Conservation (phyloP, 2,113 vertebrate genomes). For the Chionodraco myersi region DNA sequence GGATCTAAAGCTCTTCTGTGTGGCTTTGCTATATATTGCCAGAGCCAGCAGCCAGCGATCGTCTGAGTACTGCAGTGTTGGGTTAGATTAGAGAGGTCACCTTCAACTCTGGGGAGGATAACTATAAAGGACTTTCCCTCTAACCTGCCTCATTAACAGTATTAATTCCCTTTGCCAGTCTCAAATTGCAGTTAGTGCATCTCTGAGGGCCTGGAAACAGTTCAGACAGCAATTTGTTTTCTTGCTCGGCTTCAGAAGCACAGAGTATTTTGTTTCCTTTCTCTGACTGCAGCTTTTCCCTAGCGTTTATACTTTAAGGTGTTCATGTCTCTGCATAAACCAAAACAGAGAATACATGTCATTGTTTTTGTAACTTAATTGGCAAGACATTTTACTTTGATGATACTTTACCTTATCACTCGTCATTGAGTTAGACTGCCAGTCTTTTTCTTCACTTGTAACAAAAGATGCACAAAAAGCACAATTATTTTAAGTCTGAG, state of each 20-base stretch:
- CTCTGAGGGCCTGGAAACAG: constrained; percentile 9
- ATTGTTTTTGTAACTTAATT: not conserved
- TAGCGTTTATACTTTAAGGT: not conserved
- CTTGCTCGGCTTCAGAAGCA: constrained; percentile 16
- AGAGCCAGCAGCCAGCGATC: constrained; percentile 10
- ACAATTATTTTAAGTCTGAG: too few relatives aligned
- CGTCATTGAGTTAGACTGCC: not conserved
- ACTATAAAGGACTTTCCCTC: constrained; percentile 32
- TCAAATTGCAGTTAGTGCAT: constrained; percentile 18
- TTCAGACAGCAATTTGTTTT: constrained; percentile 44
- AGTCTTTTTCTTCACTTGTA: not conserved
- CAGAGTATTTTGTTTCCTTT: not conserved
- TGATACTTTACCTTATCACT: not conserved
- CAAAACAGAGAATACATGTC: not conserved
- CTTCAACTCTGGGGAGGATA: constrained; percentile 48
- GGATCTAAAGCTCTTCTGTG: constrained; percentile 6
- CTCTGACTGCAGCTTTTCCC: not conserved
- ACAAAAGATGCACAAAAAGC: not conserved
- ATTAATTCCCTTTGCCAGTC: constrained; percentile 29
- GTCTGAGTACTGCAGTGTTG: constrained; percentile 21
- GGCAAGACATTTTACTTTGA: not conserved
- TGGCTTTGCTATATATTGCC: constrained; percentile 27
- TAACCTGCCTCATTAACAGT: constrained; percentile 39
- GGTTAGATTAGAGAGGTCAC: constrained; percentile 59
- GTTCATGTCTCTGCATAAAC: not conserved